Evolutionary conservation across 30 jellyfish, hydroid and myxozoan species (phyloP), one percentile per base, ranked within the genome.

Genomic region (Aurelia coerulea): DNA sequence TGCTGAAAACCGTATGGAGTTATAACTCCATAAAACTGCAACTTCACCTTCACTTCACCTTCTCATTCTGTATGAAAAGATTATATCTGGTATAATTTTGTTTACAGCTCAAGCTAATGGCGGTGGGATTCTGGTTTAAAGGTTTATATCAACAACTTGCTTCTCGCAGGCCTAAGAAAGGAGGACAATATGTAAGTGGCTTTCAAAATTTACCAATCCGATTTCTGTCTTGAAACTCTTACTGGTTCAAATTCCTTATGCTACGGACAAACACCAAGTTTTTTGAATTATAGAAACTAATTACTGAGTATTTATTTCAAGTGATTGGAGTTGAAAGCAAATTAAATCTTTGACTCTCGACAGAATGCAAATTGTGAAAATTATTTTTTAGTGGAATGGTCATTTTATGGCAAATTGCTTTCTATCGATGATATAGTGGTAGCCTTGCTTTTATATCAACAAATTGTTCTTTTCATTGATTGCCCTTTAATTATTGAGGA

Each of bases 101-200:
- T 39, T 68, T 17, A 64, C 86, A 83, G 92, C 37, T 39, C 52
- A 73, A 58, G 42, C 18, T 83, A 23, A 19, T 72, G 17, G 86
- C 92, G 9, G 63, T 71, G 11, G 84, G 87, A 15, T n/a, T 50
- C 42, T 42, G 34, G 13, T 6, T 66, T 66, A 33, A 33, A 34
- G 49, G 73, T 0, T 51, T 71, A 39, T 83, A 83, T 63, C 50
- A 70, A 17, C 63, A 54, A 42, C 19, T 70, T 3, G 96, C 96
- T 16, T 34, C 83, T 2, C 62, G 74, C 2, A 77, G 96, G 52
- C 96, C 96, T 12, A 60, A 18, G 65, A 88, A 88, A 54, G 91
- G 91, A 59, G 96, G 96, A 13, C 42, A 63, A 15, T 63, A 37
- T 60, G 95, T 86, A 77, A 62, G 95, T 60, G 35, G 12, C 35